Percentiles rank a stretch among this genome's conserved stretches.
Conservation (phyloP, 2,888 invertebrate species). For the Litoditis marina region DNA sequence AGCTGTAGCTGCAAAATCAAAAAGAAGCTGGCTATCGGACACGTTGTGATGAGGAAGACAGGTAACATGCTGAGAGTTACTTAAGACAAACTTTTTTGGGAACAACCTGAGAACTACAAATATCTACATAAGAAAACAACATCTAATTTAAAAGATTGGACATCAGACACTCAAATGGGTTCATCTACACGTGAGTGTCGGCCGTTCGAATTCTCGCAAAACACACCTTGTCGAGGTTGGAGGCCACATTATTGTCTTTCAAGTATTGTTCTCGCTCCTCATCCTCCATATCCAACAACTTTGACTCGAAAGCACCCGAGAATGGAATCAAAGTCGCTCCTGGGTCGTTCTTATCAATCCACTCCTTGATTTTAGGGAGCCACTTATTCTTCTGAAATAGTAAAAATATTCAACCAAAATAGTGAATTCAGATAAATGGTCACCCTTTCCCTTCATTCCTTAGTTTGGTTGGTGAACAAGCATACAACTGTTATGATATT, state of each 20-base stretch:
- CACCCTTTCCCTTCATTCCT: not conserved
- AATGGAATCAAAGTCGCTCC: slow-evolving; percentile 86
- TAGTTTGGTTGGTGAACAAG: not conserved
- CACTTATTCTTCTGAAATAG: slow-evolving; percentile 58
- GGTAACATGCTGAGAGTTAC: not conserved
- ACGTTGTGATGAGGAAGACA: too few relatives aligned
- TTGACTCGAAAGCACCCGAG: slow-evolving; percentile 85
- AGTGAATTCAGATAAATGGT: not conserved
- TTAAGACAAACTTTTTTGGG: too few relatives aligned
- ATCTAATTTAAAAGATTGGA: too few relatives aligned
- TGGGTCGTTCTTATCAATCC: slow-evolving; percentile 94
- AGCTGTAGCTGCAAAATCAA: too few relatives aligned
- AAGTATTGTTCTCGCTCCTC: slow-evolving; percentile 76
- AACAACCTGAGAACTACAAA: too few relatives aligned
- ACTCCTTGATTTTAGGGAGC: slow-evolving; percentile 93
- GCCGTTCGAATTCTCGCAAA: not conserved
- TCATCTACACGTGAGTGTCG: not conserved
- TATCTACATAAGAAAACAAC: too few relatives aligned
- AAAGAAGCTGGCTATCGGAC: too few relatives aligned
- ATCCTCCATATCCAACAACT: slow-evolving; percentile 78
- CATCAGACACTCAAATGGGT: too few relatives aligned
- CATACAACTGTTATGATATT: too few relatives aligned
- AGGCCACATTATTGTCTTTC: slow-evolving; percentile 69
- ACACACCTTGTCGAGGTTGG: slow-evolving; percentile 34
- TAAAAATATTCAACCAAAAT: too few relatives aligned